Base-by-base conservation (phyloP, 2,888 invertebrate species). In the Dicyrtomina minuta region DNA sequence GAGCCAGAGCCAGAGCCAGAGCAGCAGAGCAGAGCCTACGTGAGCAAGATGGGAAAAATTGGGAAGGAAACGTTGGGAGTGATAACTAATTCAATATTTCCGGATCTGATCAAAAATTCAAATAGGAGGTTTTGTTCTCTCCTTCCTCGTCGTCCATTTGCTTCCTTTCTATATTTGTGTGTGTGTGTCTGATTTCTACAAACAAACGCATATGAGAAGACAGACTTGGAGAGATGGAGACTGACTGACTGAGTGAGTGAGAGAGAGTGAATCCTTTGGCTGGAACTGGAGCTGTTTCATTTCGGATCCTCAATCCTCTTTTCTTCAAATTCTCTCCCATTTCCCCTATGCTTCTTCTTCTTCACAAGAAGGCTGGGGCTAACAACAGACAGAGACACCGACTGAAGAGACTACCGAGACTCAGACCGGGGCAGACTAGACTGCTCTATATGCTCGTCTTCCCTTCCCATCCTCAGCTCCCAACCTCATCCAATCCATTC, bases 31-130 rank as follows among this genome's bases (percentile, higher is more conserved):
- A 33, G 33, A 5, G 33, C 3, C 33, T 33, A 33, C 33, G 33
- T 33, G 33, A 33, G 33, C 33, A 33, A 33, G 33, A 33, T 33
- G 33, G 10, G 44, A 66, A 66, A 66, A 66, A 66, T 66, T 56
- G 55, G 56, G 56, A 56, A 66, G 66, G 66, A 66, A 66, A 66
- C 66, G 56, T 56, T 44, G 41, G 24, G 61, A 61, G 43, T 61
- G 61, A 43, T 56, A 56, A 66, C 66, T 66, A 66, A 66, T 66
- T 55, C 49, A 66, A 66, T 66, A 58, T 59, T 59, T 66, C 49
- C 59, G 66, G 58, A 65, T 51, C 58, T 39, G 59, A 66, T 58
- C 46, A 44, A 58, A 66, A 66, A 66, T 58, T 66, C 66, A 66
- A 46, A 66, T 58, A 66, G 58, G 49, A 58, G 58, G 46, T 49